A percentile compares a stretch with the other conserved stretches of the same genome.
Evolutionary conservation across 2,888 invertebrate species (phyloP).

Genomic region (Ichneumon xanthorius): DNA sequence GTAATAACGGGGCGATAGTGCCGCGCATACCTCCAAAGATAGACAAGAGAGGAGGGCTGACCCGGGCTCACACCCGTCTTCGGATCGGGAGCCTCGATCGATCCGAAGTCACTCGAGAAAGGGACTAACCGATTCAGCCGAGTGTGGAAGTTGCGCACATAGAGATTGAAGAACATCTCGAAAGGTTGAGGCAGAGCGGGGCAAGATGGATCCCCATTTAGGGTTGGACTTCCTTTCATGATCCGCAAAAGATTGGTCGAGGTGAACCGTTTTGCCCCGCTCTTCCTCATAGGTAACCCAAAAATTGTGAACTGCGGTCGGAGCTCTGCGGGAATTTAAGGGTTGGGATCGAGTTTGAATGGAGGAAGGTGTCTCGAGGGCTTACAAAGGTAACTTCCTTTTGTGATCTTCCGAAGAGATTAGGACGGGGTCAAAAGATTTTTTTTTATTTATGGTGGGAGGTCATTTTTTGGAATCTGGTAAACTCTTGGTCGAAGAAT

Average conservation of each 20-base stretch:
- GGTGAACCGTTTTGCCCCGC: neutral
- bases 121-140: neutral
- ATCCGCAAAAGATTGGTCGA: neutral
- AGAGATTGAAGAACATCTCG: neutral
- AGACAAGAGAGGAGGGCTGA: neutral
- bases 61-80: neutral
- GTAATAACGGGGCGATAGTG: neutral
- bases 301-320: slow-evolving; percentile 25
- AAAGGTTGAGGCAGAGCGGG: neutral
- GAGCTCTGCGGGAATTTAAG: slow-evolving; percentile 26
- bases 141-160: neutral
- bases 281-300: neutral
- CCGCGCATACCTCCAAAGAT: neutral
- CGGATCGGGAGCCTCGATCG: neutral
- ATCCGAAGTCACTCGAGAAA: slow-evolving; percentile 36
- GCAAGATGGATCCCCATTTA: neutral
- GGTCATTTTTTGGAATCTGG: neutral
- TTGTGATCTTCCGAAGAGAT: neutral
- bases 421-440: neutral
- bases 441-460: neutral
- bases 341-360: slow-evolving; percentile 1
- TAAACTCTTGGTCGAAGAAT: neutral
- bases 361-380: neutral
- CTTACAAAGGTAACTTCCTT: neutral
- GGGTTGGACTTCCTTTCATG: neutral